Conservation (phyloP, 64 coral and sea anemone genomes). For the Montipora sp. region DNA sequence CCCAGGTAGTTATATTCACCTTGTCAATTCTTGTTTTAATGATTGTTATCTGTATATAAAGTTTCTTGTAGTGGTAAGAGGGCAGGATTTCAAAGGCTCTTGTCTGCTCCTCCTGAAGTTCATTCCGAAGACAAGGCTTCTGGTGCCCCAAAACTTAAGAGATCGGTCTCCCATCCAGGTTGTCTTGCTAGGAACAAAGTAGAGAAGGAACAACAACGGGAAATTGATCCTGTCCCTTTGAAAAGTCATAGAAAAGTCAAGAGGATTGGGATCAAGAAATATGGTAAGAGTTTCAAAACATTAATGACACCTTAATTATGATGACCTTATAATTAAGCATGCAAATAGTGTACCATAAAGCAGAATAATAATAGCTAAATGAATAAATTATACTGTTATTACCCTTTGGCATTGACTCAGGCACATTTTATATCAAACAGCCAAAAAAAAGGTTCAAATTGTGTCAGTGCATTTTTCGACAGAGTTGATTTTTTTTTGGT, state of each 20-base stretch:
- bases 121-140: no score
- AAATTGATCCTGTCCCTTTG: not conserved
- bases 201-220: not conserved
- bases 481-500: no score
- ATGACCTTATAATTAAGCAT: not conserved
- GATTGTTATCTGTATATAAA: not conserved
- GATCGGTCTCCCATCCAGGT: not conserved
- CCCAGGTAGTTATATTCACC: no score
- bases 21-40: no score
- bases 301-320: no score
- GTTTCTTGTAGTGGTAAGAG: not conserved
- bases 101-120: not conserved
- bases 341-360: no score
- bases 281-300: not conserved
- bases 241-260: not conserved
- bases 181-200: not conserved
- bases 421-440: no score
- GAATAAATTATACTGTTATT: no score
- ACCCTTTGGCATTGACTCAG: no score
- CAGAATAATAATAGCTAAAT: no score
- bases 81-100: not conserved
- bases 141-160: not conserved
- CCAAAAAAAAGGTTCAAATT: no score
- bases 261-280: not conserved
- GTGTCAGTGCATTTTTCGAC: no score